phyloP scores from a whole-genome alignment of 2,797 vertebrate genomes.

The Poecilia velifera region DNA sequence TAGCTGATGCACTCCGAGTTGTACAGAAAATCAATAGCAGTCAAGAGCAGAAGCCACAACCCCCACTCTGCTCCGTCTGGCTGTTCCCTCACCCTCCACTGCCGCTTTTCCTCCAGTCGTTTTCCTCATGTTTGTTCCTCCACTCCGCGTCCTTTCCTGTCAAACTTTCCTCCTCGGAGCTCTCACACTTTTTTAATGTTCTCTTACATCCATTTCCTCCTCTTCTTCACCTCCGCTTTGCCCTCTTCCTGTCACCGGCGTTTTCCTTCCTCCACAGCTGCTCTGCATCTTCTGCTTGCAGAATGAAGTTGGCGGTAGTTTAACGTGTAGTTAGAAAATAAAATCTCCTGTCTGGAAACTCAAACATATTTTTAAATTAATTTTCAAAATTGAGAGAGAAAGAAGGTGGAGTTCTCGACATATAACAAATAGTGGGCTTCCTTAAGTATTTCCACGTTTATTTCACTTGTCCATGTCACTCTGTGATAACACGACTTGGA shows the following conservation, averaged over 20 bases:
- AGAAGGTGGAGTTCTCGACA: not conserved
- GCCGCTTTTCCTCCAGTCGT: conserved; percentile 20
- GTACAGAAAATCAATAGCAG: conserved; percentile 85
- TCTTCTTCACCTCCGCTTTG: conserved; percentile 28
- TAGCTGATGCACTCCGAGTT: conserved; percentile 83
- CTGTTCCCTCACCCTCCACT: conserved; percentile 32
- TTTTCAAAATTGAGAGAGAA: not conserved
- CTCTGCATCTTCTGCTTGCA: conserved; percentile 22
- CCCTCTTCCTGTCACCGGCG: conserved; percentile 20
- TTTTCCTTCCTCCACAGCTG: conserved; percentile 26
- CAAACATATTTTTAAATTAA: not conserved
- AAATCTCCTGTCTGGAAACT: not conserved
- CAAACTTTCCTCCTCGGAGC: conserved; percentile 28
- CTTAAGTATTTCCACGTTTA: not conserved
- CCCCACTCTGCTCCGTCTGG: conserved; percentile 55
- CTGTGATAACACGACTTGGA: not conserved
- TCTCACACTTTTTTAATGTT: conserved; percentile 39
- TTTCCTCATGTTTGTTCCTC: conserved; percentile 34
- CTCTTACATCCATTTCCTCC: conserved; percentile 39
- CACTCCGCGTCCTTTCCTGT: conserved; percentile 37
- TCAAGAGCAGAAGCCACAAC: conserved; percentile 79
- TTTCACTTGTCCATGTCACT: not conserved
- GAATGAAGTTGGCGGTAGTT: not conserved
- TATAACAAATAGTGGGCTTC: not conserved
- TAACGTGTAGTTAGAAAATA: not conserved